phyloP scores from a whole-genome alignment of 2,888 invertebrate genomes.

The Argyra leucocephala region DNA sequence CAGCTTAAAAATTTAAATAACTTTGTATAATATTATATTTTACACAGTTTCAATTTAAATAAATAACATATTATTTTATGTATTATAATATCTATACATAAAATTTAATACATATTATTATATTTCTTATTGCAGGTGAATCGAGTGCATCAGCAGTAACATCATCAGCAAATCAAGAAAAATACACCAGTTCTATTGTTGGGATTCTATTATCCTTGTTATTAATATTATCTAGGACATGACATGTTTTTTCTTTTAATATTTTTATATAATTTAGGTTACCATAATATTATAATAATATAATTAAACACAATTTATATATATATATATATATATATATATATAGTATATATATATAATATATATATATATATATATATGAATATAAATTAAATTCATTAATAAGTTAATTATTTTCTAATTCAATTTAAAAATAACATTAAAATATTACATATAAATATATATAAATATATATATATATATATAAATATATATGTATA shows the following conservation, averaged over 20 bases:
- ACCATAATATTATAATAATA: neutral
- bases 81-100: too few species aligned
- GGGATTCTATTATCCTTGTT: slow-evolving; percentile 21
- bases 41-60: too few species aligned
- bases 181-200: slow-evolving; percentile 21
- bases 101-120: too few species aligned
- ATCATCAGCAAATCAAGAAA: slow-evolving; percentile 33
- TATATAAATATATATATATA: neutral
- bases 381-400: neutral
- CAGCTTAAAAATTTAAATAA: too few species aligned
- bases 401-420: too few species aligned
- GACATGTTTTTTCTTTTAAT: slow-evolving; percentile 25
- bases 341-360: neutral
- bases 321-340: neutral
- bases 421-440: neutral
- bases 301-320: neutral
- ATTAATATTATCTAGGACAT: slow-evolving; percentile 22
- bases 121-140: slow-evolving; percentile 31
- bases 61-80: too few species aligned
- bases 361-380: neutral
- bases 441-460: neutral
- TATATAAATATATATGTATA: neutral
- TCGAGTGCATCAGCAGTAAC: slow-evolving; percentile 42
- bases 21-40: too few species aligned
- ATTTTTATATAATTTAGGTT: slow-evolving; percentile 6